These are phyloP conservation scores for Cosmorhoe ocellata DNA, from an alignment of 2,888 invertebrate genomes.

Conservation along the genomic window DNA sequence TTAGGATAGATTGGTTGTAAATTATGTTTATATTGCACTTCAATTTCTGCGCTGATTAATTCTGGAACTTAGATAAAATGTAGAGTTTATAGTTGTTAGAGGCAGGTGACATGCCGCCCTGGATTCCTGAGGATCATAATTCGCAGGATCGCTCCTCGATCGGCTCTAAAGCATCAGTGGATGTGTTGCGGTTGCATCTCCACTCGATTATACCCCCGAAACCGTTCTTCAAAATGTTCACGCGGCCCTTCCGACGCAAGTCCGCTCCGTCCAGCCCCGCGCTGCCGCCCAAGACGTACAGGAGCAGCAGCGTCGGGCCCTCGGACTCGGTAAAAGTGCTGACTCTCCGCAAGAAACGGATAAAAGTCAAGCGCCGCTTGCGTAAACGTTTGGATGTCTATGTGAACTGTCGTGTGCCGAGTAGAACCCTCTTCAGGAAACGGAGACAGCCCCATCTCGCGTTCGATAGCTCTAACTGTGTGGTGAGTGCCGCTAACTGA, in stretches of 20 bases:
- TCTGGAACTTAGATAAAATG: no score
- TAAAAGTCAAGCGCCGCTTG: conserved; percentile 65
- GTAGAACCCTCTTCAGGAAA: conserved; percentile 54
- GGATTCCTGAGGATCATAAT: conserved; percentile 21
- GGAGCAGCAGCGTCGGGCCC: conserved; percentile 79
- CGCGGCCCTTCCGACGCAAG: conserved; percentile 86
- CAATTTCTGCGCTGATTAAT: conserved; percentile 3
- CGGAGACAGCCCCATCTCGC: conserved; percentile 53
- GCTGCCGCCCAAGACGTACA: conserved; percentile 79
- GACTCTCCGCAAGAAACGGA: conserved; percentile 62
- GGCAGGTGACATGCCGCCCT: conserved; percentile 2
- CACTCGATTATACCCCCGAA: conserved; percentile 81
- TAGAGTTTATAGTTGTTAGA: no score
- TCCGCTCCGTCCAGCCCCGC: conserved; percentile 85
- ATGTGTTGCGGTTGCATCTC: conserved; percentile 79
- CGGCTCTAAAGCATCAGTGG: conserved; percentile 76
- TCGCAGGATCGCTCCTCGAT: conserved; percentile 79
- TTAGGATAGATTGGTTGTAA: conserved; percentile 14
- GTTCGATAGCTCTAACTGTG: conserved; percentile 68
- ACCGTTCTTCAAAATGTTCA: conserved; percentile 85
- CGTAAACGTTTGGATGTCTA: conserved; percentile 73
- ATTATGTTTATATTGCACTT: not conserved
- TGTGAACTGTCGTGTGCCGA: conserved; percentile 72
- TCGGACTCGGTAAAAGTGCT: conserved; percentile 70
- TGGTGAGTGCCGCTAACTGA: conserved; percentile 78